Evolutionary conservation across 2,888 invertebrate genomes (phyloP).

Genomic region (Minunthozetes semirufus): DNA sequence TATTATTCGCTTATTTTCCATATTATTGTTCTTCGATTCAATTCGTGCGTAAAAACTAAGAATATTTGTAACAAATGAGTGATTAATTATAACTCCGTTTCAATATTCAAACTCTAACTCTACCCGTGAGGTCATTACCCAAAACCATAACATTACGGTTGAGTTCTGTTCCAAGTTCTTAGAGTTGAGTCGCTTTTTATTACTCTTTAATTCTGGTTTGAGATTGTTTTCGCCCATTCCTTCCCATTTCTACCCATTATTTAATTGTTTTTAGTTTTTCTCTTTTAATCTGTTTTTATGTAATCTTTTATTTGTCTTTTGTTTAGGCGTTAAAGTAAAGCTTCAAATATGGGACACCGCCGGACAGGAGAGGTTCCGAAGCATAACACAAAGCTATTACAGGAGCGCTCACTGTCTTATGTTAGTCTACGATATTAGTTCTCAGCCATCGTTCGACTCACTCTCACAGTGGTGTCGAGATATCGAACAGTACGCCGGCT

Average conservation of each 20-base stretch:
- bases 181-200: not conserved
- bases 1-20: not conserved
- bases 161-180: not conserved
- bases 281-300: not conserved
- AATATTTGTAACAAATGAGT: not conserved
- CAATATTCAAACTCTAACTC: not conserved
- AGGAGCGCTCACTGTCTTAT: constrained; percentile 94
- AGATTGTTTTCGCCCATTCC: not conserved
- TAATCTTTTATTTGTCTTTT: not conserved
- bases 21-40: not conserved
- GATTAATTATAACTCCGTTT: not conserved
- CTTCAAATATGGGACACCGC: constrained; percentile 99
- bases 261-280: not conserved
- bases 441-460: constrained; percentile 95
- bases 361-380: constrained; percentile 88
- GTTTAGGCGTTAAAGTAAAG: constrained; percentile 65
- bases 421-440: constrained; percentile 92
- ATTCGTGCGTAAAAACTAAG: not conserved
- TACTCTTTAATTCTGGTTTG: not conserved
- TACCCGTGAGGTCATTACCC: not conserved
- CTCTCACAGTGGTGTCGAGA: constrained; percentile 93
- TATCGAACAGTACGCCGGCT: constrained; percentile 84
- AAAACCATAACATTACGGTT: not conserved
- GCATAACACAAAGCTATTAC: constrained; percentile 96
- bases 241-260: not conserved